Percentiles rank a stretch among this genome's conserved stretches.
Evolutionary conservation across 2,888 invertebrate species (phyloP).

Genomic region (Globia sparganii): DNA sequence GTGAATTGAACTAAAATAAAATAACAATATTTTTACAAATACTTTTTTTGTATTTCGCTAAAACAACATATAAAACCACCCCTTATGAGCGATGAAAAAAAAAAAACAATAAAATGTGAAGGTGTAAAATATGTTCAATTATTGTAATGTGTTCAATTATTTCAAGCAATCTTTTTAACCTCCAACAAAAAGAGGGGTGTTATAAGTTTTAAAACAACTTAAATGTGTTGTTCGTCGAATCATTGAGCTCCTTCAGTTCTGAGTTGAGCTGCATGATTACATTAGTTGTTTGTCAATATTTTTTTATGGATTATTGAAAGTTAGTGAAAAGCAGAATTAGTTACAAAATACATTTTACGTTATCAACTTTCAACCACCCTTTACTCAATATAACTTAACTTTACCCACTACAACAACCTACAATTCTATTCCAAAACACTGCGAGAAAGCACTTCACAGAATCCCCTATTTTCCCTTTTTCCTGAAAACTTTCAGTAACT

Average conservation of each 20-base stretch:
- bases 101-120: background rate
- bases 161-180: background rate
- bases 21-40: no score
- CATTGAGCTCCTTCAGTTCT: background rate
- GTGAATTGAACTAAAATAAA: no score
- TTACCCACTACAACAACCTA: background rate
- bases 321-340: background rate
- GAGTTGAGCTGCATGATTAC: background rate
- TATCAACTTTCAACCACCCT: background rate
- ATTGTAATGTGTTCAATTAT: background rate
- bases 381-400: background rate
- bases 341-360: background rate
- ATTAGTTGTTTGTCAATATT: no score
- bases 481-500: constrained; percentile 53
- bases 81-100: background rate
- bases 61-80: no score
- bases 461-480: constrained; percentile 43
- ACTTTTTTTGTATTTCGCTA: no score
- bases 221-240: background rate
- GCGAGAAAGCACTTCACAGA: constrained; percentile 25
- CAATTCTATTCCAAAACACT: constrained; percentile 48
- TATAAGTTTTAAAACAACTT: background rate
- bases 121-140: background rate
- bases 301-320: background rate
- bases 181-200: no score